Evolutionary conservation across 2,888 invertebrate species (phyloP), one percentile per base, ranked within the genome.

Genomic region (Autographa pulchrina): DNA sequence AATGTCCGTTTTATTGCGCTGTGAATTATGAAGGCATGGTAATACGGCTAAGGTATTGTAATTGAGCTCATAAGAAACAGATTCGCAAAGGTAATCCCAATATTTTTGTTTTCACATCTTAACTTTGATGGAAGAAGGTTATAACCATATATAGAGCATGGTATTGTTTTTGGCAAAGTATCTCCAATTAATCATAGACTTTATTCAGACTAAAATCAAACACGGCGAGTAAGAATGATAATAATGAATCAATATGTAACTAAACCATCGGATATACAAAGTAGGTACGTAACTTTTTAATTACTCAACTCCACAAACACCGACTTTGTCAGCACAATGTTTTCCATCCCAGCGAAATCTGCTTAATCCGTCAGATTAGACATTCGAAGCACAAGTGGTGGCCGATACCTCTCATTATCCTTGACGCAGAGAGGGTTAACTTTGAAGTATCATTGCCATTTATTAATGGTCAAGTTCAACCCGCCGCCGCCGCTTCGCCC

Each of bases 371-470:
- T 84, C 84, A 82, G 80, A 73, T 83, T 78, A 83, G 71, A 80
- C 74, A 78, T 78, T 70, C 59, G 52, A 70, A 71, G 72, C 72
- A 83, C 88, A 88, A 90, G 87, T 88, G 85, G 86, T 83, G 86
- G 84, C 82, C 88, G 92, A 91, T 92, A 90, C 86, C 92, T 88
- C 92, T 93, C 92, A 92, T 93, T 91, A 92, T 90, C 88, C 86
- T 80, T 78, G 74, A 66, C 69, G 59, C 81, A 78, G 89, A 89
- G 90, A 93, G 95, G 95, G 94, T 95, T 94, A 94, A 94, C 91
- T 94, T 92, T 94, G 94, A 94, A 96, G 95, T 94, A 95, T 95
- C 94, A 94, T 94, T 93, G 91, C 94, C 92, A 94, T 95, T 96
- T 94, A 94, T 95, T 93, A 95, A 94, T 93, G 95, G 95, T 96